These are phyloP conservation scores for Metacarcinus magister DNA, from an alignment of 2,888 invertebrate species.

Conservation along the genomic window DNA sequence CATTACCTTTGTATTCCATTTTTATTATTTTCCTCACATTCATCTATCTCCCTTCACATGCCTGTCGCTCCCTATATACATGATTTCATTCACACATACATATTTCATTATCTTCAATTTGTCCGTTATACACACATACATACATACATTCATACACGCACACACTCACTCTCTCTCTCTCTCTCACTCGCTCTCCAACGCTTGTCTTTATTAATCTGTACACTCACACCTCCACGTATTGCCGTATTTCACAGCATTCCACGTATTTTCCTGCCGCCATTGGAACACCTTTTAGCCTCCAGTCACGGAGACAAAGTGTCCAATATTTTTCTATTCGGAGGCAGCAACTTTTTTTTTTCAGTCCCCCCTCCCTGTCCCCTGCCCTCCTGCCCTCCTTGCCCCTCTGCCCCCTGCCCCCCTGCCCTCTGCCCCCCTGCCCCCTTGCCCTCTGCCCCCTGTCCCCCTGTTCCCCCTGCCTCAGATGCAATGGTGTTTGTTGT, in stretches of 20 bases:
- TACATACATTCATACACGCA: conserved; percentile 32
- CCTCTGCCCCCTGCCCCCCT: too few species aligned
- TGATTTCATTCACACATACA: not conserved
- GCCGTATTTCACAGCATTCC: conserved; percentile 32
- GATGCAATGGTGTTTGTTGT: conserved; percentile 19
- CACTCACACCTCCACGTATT: not conserved
- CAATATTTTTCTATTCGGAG: conserved; percentile 19
- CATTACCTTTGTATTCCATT: not conserved
- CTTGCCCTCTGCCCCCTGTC: not conserved
- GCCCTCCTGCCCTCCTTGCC: too few species aligned
- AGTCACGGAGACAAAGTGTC: conserved; percentile 13
- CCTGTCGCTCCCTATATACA: not conserved
- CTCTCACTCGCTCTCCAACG: not conserved
- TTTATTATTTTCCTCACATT: not conserved
- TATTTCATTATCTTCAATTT: not conserved
- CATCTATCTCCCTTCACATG: not conserved
- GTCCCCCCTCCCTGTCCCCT: too few species aligned
- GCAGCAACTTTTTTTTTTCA: not conserved
- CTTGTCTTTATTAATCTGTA: not conserved
- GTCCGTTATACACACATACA: not conserved
- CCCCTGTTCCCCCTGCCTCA: not conserved
- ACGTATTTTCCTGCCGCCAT: not conserved
- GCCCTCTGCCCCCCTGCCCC: too few species aligned
- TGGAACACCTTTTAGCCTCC: not conserved
- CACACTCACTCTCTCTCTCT: not conserved